These are phyloP conservation scores for Siderastrea radians DNA, from an alignment of 92 coral and sea anemone genomes.

Conservation along the genomic window DNA sequence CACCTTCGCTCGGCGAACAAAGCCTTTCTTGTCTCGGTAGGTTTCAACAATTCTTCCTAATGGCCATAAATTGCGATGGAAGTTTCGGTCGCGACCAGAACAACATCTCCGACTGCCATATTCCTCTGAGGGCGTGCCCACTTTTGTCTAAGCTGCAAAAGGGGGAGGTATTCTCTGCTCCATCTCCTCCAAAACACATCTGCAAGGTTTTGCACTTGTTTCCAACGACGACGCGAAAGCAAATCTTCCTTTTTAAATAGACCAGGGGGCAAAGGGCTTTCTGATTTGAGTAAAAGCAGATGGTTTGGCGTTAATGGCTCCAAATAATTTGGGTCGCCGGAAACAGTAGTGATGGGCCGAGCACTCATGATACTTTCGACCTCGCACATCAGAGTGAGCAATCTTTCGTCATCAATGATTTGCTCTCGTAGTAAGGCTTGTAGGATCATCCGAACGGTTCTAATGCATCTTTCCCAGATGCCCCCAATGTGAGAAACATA, in stretches of 20 bases:
- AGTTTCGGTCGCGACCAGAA: slow-evolving; percentile 2
- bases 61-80: background rate
- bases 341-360: slow-evolving; percentile 42
- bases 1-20: slow-evolving; percentile 42
- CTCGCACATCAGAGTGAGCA: slow-evolving; percentile 50
- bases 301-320: slow-evolving; percentile 6
- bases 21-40: slow-evolving; percentile 26
- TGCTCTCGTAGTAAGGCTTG: slow-evolving; percentile 33
- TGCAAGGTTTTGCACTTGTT: slow-evolving; percentile 20
- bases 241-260: background rate
- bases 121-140: slow-evolving; percentile 43
- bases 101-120: slow-evolving; percentile 32
- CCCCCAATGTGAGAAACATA: slow-evolving; percentile 52
- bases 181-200: slow-evolving; percentile 59
- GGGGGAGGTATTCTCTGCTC: slow-evolving; percentile 47
- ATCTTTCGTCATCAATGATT: slow-evolving; percentile 45
- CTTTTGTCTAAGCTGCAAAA: slow-evolving; percentile 36
- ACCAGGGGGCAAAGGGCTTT: slow-evolving; percentile 27
- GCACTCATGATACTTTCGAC: slow-evolving; percentile 41
- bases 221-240: slow-evolving; percentile 1
- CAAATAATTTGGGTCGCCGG: slow-evolving; percentile 8
- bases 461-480: slow-evolving; percentile 60
- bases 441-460: slow-evolving; percentile 47
- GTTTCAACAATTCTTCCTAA: background rate
- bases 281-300: slow-evolving; percentile 25